A percentile compares a stretch with the other conserved stretches of the same genome.
Conservation (phyloP, 2,113 vertebrate genomes). For the Cololabis saira region DNA sequence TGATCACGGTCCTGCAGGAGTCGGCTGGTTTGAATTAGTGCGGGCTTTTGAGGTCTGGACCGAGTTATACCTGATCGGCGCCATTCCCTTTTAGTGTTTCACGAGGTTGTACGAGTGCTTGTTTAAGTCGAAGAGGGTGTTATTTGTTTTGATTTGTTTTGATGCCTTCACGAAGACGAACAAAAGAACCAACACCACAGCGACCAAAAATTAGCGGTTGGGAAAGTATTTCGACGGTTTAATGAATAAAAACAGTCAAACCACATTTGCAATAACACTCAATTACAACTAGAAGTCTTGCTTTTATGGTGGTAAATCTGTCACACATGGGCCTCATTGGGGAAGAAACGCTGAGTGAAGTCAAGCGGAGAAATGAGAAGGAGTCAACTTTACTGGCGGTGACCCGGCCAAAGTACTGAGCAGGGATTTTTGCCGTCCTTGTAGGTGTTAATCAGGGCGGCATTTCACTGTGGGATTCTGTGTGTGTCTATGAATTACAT, state of each 20-base stretch:
- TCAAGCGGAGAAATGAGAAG: background rate
- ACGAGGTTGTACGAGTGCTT: background rate
- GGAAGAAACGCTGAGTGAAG: background rate
- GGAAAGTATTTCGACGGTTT: conserved; percentile 1
- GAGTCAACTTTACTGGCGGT: background rate
- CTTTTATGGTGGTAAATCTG: background rate
- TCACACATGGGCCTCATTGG: background rate
- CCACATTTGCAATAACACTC: background rate
- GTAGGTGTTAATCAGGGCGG: too few relatives aligned
- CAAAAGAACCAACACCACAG: background rate
- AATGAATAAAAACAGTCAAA: background rate
- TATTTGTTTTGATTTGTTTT: background rate
- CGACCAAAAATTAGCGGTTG: background rate
- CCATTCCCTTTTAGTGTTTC: background rate
- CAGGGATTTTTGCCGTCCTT: too few relatives aligned
- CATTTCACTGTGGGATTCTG: too few relatives aligned
- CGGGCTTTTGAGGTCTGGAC: conserved; percentile 31
- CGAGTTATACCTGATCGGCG: conserved; percentile 34
- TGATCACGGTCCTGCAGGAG: conserved; percentile 6
- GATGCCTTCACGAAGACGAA: background rate
- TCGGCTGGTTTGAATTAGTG: conserved; percentile 48
- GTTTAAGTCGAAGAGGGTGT: conserved; percentile 7
- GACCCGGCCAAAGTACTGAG: background rate
- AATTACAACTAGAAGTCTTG: conserved; percentile 3
- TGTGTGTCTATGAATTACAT: too few relatives aligned